A percentile compares a stretch with the other conserved stretches of the same genome.
Evolutionary conservation across 2,797 vertebrate genomes (phyloP).

Genomic region (Furcifer pardalis): DNA sequence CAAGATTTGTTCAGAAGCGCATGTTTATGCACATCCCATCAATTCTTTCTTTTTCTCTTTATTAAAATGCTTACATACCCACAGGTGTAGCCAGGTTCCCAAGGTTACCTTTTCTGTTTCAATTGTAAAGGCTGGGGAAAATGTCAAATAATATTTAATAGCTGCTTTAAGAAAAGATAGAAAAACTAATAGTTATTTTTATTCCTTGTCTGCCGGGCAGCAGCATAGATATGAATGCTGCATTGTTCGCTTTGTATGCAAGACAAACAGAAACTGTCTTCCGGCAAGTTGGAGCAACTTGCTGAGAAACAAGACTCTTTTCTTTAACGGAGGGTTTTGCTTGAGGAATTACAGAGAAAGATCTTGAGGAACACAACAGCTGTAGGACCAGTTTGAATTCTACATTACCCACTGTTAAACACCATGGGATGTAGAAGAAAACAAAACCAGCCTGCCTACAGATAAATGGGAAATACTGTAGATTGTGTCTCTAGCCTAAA

Average conservation of each 20-base stretch:
- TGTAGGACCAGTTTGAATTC: background rate
- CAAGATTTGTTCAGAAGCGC: background rate
- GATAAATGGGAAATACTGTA: background rate
- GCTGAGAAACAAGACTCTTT: background rate
- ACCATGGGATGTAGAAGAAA: background rate
- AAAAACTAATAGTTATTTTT: slow-evolving; percentile 14
- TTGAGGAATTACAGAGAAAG: background rate
- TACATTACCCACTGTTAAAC: background rate
- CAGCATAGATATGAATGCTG: background rate
- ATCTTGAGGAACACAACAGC: background rate
- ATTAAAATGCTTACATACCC: background rate
- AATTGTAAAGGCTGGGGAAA: background rate
- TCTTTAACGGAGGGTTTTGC: background rate
- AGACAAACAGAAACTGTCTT: slow-evolving; percentile 18
- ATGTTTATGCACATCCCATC: background rate
- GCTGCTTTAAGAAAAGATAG: background rate
- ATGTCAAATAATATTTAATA: background rate
- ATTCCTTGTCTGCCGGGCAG: background rate
- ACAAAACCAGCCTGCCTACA: background rate
- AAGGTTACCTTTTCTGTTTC: background rate
- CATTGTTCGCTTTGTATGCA: background rate
- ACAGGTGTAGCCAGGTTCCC: background rate
- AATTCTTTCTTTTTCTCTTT: background rate
- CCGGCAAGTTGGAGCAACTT: background rate
- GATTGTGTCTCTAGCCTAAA: background rate